phyloP scores from a whole-genome alignment of 2,888 invertebrate species.

The Lucinisca nassula region DNA sequence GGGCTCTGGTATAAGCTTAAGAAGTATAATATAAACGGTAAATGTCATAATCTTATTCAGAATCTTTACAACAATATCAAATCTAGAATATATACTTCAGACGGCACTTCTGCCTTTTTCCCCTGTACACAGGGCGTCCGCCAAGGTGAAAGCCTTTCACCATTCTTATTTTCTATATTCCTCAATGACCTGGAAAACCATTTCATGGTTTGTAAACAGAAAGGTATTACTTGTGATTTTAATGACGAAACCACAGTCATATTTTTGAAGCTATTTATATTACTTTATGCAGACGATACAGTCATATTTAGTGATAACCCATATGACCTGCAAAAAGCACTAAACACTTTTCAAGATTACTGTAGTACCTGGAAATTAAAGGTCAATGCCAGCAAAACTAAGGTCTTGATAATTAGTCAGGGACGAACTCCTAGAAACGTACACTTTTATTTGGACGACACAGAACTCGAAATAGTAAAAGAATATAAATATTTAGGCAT shows the following conservation, averaged over 20 bases:
- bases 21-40: background rate
- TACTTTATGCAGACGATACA: constrained; percentile 48
- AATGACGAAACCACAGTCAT: background rate
- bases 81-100: background rate
- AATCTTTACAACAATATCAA: background rate
- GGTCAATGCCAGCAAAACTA: constrained; percentile 28
- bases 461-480: constrained; percentile 6
- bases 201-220: background rate
- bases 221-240: background rate
- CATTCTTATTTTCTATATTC: background rate
- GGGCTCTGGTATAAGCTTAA: background rate
- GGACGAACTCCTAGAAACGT: background rate
- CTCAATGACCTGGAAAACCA: background rate
- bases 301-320: constrained; percentile 24
- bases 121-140: background rate
- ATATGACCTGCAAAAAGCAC: background rate
- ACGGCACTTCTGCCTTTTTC: background rate
- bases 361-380: constrained; percentile 41
- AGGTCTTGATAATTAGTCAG: constrained; percentile 2
- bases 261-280: constrained; percentile 4
- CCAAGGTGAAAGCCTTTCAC: background rate
- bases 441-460: background rate
- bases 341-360: constrained; percentile 26
- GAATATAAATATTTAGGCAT: constrained; percentile 31
- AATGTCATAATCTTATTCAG: background rate